Evolutionary conservation across 2,888 invertebrate species (phyloP).

Genomic region (Hyppa rectilinea): DNA sequence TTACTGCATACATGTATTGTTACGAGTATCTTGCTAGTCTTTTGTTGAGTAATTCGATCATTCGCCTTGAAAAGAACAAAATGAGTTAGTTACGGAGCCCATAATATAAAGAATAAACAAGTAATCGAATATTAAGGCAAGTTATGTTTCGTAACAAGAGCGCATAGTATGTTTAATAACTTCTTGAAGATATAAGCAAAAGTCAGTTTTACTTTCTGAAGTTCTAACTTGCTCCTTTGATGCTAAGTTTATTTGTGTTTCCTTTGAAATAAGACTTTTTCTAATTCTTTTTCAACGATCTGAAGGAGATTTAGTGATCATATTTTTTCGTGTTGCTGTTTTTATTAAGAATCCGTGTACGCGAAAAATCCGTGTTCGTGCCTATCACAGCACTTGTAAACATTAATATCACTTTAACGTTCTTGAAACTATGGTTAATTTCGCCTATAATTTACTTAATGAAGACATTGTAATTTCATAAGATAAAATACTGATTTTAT

Average conservation of each 20-base stretch:
- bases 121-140: conserved; percentile 22
- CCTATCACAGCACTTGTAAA: no score
- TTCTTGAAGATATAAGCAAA: conserved; percentile 9
- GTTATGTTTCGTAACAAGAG: conserved; percentile 10
- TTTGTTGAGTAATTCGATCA: conserved; percentile 40
- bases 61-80: conserved; percentile 32
- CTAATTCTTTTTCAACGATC: conserved; percentile 11
- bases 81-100: conserved; percentile 3
- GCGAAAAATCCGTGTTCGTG: no score
- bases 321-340: not conserved
- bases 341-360: no score
- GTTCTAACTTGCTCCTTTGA: conserved; percentile 19
- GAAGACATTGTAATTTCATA: no score
- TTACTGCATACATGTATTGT: conserved; percentile 28
- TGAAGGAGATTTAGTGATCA: not conserved
- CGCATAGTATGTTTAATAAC: conserved; percentile 4
- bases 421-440: no score
- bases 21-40: conserved; percentile 19
- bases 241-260: conserved; percentile 15
- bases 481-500: no score
- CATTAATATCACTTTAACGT: no score
- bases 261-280: conserved; percentile 17
- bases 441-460: no score
- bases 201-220: not conserved
- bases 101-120: conserved; percentile 29